Evolutionary conservation across 1,140 invertebrate genomes (phyloP), one percentile per base, ranked within the genome.

Genomic region (Yoshiicerus persimilis): DNA sequence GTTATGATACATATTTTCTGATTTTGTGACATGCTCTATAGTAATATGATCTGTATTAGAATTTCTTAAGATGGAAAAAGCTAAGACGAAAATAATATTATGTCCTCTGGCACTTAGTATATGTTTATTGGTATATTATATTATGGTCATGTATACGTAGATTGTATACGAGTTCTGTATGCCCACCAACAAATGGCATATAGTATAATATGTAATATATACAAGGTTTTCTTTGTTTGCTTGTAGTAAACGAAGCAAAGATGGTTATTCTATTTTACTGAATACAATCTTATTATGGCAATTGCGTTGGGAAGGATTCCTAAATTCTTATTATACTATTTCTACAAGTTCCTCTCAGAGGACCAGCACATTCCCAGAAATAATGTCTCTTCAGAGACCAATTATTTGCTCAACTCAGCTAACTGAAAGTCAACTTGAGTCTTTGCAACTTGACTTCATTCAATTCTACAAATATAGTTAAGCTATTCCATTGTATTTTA

Each of bases 311-410:
- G 75, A 80, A 32, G 75, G 75, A 80, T 38, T 80, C 75, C 75
- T 80, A 80, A 80, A 80, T 80, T 80, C 75, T 80, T 80, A 80
- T 80, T 80, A 80, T 80, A 80, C 75, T 80, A 80, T 80, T 80
- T 80, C 75, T 80, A 30, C 34, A 38, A 80, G 75, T 80, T 80
- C 75, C 75, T 80, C 75, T 80, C 75, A 32, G 32, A 80, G 75
- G 75, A 80, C 75, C 16, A 80, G 75, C 75, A 80, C 77, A 56
- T 83, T 87, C 56, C 77, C 41, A 47, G 36, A 84, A 87, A 77
- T 87, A 87, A 87, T 87, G 86, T 87, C 86, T 87, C 86, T 84
- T 47, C 75, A 80, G 86, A 87, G 86, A 87, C 86, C 86, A 87
- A 87, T 87, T 87, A 84, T 84, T 84, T 84, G 83, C 83, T 47